A percentile compares a stretch with the other conserved stretches of the same genome.
phyloP scores from a whole-genome alignment of 2,888 invertebrate genomes.

The Lycaena phlaeas region DNA sequence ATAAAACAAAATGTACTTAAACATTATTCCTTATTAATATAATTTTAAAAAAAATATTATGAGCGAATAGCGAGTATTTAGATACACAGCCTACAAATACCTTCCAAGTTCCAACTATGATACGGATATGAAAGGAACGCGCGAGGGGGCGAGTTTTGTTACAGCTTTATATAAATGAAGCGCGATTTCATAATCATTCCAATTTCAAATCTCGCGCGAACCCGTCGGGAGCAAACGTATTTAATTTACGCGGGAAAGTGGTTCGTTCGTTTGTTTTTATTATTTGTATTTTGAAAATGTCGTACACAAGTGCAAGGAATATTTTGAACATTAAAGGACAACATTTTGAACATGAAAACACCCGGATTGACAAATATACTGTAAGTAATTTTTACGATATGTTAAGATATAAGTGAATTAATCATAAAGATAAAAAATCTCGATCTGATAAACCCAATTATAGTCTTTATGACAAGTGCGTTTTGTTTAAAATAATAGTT shows the following conservation, averaged over 20 bases:
- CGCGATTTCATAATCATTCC: conserved; percentile 62
- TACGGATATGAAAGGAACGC: conserved; percentile 46
- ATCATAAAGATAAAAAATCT: too few relatives aligned
- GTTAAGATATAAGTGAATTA: too few relatives aligned
- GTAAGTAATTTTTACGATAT: conserved; percentile 37
- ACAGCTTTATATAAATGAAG: conserved; percentile 60
- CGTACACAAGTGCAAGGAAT: conserved; percentile 55
- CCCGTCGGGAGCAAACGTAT: conserved; percentile 49
- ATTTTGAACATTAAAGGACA: conserved; percentile 58
- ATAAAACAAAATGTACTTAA: too few relatives aligned
- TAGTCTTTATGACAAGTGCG: too few relatives aligned
- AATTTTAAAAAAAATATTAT: too few relatives aligned
- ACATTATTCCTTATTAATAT: too few relatives aligned
- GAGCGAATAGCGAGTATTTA: too few relatives aligned
- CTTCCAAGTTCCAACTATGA: too few relatives aligned
- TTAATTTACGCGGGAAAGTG: conserved; percentile 49
- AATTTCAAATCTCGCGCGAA: conserved; percentile 62
- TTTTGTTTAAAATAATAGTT: too few relatives aligned
- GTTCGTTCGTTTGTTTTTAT: conserved; percentile 19
- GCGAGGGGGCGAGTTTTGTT: conserved; percentile 45
- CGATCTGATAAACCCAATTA: too few relatives aligned
- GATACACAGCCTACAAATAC: too few relatives aligned
- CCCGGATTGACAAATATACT: conserved; percentile 60
- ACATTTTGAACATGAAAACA: conserved; percentile 57
- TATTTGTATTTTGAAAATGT: conserved; percentile 39